Evolutionary conservation across 2,797 vertebrate species (phyloP).

Genomic region (Pipistrellus pygmaeus): DNA sequence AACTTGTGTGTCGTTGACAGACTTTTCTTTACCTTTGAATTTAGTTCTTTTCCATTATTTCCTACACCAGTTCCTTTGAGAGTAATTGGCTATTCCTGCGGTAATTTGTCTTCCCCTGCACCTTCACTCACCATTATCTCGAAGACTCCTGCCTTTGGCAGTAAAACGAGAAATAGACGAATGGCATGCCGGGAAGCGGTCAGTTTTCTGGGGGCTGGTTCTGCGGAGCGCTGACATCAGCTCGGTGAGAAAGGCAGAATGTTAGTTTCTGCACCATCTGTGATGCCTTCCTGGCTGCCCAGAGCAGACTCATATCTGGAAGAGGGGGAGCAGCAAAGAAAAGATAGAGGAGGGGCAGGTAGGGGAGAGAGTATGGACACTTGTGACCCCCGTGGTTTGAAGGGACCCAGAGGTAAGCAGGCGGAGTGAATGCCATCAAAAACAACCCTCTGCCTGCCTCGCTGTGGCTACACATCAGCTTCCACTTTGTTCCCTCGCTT

Average conservation of each 20-base stretch:
- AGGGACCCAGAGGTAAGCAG: background rate
- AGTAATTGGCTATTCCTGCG: background rate
- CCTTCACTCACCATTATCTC: background rate
- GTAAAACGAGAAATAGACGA: slow-evolving; percentile 6
- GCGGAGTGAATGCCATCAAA: background rate
- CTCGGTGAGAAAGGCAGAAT: background rate
- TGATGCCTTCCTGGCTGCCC: background rate
- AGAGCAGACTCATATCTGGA: background rate
- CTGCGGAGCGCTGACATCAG: background rate
- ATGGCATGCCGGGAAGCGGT: background rate
- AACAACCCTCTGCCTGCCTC: background rate
- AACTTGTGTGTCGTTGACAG: background rate
- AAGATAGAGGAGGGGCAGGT: background rate
- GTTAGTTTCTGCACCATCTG: background rate
- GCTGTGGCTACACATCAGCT: background rate
- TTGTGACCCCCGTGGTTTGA: background rate
- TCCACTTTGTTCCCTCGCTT: background rate
- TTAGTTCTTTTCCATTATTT: slow-evolving; percentile 47
- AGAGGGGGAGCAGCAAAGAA: background rate
- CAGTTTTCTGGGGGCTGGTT: slow-evolving; percentile 27
- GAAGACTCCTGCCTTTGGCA: slow-evolving; percentile 30
- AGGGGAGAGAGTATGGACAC: background rate
- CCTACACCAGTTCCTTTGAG: background rate
- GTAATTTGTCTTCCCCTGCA: background rate
- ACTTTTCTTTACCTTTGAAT: slow-evolving; percentile 24